A percentile compares a stretch with the other conserved stretches of the same genome.
Conservation (phyloP, 2,113 vertebrate genomes). For the Nyctibius bracteatus region DNA sequence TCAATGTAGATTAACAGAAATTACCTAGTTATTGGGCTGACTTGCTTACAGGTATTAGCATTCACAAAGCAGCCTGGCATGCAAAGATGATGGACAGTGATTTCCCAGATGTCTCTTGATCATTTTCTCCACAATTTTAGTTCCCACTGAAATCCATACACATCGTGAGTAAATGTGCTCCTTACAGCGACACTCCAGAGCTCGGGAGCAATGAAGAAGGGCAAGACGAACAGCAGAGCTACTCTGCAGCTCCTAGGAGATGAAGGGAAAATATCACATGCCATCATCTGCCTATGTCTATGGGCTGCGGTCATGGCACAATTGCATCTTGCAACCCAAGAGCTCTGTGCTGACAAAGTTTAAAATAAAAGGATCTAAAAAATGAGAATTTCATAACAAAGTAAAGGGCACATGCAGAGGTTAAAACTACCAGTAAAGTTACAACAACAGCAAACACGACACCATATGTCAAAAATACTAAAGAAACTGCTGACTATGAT, state of each 20-base stretch:
- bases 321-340: not conserved
- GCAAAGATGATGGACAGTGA: not conserved
- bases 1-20: not conserved
- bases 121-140: not conserved
- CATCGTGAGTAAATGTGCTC: fast-evolving
- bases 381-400: not conserved
- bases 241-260: not conserved
- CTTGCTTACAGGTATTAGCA: not conserved
- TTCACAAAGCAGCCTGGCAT: not conserved
- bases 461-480: not conserved
- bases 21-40: not conserved
- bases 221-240: not conserved
- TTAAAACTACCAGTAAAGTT: not conserved
- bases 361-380: not conserved
- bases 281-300: fast-evolving
- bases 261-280: not conserved
- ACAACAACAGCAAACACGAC: not conserved
- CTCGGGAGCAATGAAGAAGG: not conserved
- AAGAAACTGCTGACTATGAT: not conserved
- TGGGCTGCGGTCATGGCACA: not conserved
- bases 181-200: not conserved
- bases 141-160: not conserved
- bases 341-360: not conserved
- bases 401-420: not conserved
- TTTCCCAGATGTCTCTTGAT: not conserved